These are phyloP conservation scores for Aegotheles bennettii DNA, from an alignment of 2,113 vertebrate species.

Conservation along the genomic window DNA sequence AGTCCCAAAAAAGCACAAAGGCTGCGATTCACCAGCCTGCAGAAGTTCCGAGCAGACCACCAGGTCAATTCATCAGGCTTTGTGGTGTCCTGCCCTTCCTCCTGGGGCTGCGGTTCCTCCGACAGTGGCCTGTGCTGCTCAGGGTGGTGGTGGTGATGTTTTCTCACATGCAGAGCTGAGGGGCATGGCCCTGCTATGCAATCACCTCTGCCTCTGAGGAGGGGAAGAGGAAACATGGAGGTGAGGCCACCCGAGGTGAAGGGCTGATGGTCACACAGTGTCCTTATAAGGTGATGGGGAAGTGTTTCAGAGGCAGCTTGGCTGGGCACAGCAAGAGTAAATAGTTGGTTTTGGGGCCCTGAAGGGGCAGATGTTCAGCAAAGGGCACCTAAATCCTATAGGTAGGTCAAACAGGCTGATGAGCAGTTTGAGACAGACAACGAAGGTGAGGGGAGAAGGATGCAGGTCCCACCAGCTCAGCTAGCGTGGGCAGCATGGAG, in stretches of 20 bases:
- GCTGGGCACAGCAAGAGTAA: not conserved
- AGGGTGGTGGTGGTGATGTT: not conserved
- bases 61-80: not conserved
- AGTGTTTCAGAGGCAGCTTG: not conserved
- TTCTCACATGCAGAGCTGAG: accelerated
- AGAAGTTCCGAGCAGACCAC: not conserved
- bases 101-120: not conserved
- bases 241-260: not conserved
- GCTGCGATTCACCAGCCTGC: not conserved
- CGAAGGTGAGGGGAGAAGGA: not conserved
- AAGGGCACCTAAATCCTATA: not conserved
- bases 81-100: not conserved
- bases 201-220: not conserved
- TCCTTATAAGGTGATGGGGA: not conserved
- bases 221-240: not conserved
- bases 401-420: accelerated
- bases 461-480: not conserved
- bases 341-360: accelerated
- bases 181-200: accelerated
- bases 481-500: not conserved
- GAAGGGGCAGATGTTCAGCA: not conserved
- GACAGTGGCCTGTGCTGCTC: not conserved
- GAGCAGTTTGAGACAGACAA: not conserved
- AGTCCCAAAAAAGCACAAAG: constrained; percentile 1
- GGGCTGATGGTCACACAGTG: not conserved